phyloP scores from a whole-genome alignment of 2,888 invertebrate genomes.

The Sturmia bella region DNA sequence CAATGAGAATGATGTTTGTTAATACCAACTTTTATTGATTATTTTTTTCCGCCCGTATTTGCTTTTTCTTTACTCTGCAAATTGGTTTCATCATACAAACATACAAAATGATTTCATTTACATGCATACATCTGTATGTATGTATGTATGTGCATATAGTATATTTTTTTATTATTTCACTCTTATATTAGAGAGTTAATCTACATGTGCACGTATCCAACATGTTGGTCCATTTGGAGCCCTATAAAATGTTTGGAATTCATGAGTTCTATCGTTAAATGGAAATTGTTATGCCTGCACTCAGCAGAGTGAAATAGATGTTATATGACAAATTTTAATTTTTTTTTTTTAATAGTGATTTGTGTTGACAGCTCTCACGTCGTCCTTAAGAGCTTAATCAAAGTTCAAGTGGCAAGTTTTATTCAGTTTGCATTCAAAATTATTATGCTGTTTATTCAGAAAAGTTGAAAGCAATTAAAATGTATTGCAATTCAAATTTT shows the following conservation, averaged over 20 bases:
- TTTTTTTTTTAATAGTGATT: no score
- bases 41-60: constrained; percentile 43
- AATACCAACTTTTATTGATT: constrained; percentile 56
- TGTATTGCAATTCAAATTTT: no score
- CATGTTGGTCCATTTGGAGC: constrained; percentile 3
- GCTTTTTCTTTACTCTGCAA: neutral
- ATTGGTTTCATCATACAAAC: neutral
- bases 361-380: no score
- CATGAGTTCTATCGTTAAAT: neutral
- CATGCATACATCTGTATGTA: neutral
- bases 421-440: no score
- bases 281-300: no score
- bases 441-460: no score
- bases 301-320: no score
- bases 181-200: neutral
- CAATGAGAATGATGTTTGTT: constrained; percentile 28
- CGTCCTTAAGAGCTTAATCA: no score
- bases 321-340: no score
- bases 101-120: neutral
- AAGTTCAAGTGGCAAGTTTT: no score
- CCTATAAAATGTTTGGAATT: constrained; percentile 6
- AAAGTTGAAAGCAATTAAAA: no score
- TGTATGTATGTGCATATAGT: neutral
- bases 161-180: neutral
- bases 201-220: constrained; percentile 30